Conservation (phyloP, 2,113 vertebrate species). For the Alosa alosa region DNA sequence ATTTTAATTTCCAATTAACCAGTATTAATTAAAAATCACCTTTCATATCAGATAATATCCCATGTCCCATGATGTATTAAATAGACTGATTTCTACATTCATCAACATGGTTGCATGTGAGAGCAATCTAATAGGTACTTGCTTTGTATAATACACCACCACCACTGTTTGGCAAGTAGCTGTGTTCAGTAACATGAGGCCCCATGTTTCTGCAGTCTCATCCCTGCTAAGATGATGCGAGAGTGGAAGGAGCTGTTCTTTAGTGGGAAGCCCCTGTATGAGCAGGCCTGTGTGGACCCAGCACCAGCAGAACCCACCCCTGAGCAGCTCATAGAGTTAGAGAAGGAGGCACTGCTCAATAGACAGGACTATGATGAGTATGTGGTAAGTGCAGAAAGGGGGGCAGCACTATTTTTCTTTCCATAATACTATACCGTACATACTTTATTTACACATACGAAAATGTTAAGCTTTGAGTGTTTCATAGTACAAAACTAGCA, state of each 20-base stretch:
- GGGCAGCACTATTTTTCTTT: background rate
- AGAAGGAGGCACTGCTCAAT: constrained; percentile 81
- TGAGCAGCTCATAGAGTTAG: constrained; percentile 69
- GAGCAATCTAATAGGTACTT: background rate
- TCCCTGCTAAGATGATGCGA: constrained; percentile 80
- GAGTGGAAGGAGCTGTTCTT: constrained; percentile 90
- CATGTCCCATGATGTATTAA: background rate
- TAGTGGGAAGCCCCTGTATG: constrained; percentile 79
- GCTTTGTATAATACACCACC: background rate
- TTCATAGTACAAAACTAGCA: background rate
- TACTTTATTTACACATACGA: background rate
- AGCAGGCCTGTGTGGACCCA: constrained; percentile 60
- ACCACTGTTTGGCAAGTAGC: background rate
- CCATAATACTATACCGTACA: background rate
- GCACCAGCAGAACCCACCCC: constrained; percentile 48
- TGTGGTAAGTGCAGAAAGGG: constrained; percentile 72
- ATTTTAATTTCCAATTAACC: background rate
- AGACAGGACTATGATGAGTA: constrained; percentile 87
- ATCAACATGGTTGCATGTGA: background rate
- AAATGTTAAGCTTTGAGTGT: background rate
- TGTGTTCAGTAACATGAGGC: background rate
- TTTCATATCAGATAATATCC: background rate
- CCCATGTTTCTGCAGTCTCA: constrained; percentile 65
- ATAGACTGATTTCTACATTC: background rate
- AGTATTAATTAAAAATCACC: background rate